Base-by-base conservation (phyloP, 30 jellyfish, hydroid and myxozoan species). In the Pseudorhiza aurosa region DNA sequence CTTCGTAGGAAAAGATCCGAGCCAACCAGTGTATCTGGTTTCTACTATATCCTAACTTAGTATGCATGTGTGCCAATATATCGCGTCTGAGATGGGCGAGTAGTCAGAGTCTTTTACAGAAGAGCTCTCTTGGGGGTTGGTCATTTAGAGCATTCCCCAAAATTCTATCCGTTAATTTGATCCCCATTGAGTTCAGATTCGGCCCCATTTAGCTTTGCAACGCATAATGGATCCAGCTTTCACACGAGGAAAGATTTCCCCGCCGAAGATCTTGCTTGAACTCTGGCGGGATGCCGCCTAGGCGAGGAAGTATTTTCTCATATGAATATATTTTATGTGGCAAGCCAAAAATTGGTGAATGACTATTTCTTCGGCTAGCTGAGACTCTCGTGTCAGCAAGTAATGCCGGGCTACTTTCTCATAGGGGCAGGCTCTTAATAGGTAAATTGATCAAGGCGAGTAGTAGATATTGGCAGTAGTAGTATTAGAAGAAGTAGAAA, bases 241-340 rank as follows among this genome's bases (percentile, higher is more conserved):
- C 82, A 37, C 68, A 68, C 8, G 82, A 68, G 68, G 44, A 68
- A 45, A 28, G 42, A 37, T 40, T 68, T 68, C 28, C 82, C 82
- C 67, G 82, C 68, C 53, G 40, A 49, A 68, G 82, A 40, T 68
- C 68, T 68, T 67, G 82, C 65, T 40, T 39, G 67, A 68, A 24
- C 82, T 0, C 68, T 68, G 25, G 47, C 26, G 44, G 67, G 82
- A 68, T 68, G 68, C 47, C 26, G 58, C 58, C 77, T 63, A 0
- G 77, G 28, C 58, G 77, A 63, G 58, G 58, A 63, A 63, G 8
- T 45, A 24, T 24, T 68, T 35, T 68, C 63, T 49, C 82, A 37
- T 68, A 68, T 40, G 67, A 68, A 68, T 67, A 68, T 19, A 24
- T 43, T 37, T 45, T 68, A n/a, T n/a, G n/a, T n/a, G n/a, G n/a